Conservation (phyloP, 2,888 invertebrate genomes). For the Eupelmus urozonus region DNA sequence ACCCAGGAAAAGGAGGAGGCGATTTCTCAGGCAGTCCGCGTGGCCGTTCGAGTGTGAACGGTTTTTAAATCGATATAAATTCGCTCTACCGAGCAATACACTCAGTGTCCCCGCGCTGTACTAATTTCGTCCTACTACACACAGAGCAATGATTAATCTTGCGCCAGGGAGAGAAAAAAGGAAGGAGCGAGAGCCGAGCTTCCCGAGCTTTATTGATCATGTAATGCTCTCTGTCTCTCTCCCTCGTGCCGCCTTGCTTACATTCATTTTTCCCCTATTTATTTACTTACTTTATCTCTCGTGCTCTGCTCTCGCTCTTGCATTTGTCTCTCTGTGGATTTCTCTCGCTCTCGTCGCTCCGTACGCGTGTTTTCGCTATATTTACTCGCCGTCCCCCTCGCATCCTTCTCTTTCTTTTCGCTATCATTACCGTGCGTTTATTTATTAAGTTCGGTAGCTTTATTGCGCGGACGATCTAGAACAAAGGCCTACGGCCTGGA, state of each 20-base stretch:
- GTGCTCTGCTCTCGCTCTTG: constrained; percentile 48
- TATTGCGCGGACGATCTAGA: background rate
- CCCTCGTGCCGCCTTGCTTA: constrained; percentile 45
- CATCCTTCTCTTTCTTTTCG: background rate
- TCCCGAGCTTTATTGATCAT: constrained; percentile 58
- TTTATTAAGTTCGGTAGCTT: constrained; percentile 29
- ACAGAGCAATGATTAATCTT: constrained; percentile 57
- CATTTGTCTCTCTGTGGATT: constrained; percentile 48
- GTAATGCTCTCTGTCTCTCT: constrained; percentile 43
- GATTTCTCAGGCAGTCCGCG: constrained; percentile 17
- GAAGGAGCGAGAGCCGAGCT: constrained; percentile 15
- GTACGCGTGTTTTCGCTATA: constrained; percentile 58
- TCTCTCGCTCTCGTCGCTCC: constrained; percentile 19
- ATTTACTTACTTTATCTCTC: constrained; percentile 54
- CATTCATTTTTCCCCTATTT: constrained; percentile 61
- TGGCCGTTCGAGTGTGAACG: constrained; percentile 32
- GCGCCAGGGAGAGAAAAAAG: constrained; percentile 14
- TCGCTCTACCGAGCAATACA: constrained; percentile 39
- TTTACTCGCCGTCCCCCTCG: constrained; percentile 33
- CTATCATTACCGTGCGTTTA: constrained; percentile 21
- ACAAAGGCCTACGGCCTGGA: background rate
- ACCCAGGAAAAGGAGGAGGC: constrained; percentile 6
- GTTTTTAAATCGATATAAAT: constrained; percentile 54
- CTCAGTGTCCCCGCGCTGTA: constrained; percentile 26
- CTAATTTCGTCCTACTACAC: constrained; percentile 41